Conservation (phyloP, 2,113 vertebrate species). For the Oreochromis niloticus region DNA sequence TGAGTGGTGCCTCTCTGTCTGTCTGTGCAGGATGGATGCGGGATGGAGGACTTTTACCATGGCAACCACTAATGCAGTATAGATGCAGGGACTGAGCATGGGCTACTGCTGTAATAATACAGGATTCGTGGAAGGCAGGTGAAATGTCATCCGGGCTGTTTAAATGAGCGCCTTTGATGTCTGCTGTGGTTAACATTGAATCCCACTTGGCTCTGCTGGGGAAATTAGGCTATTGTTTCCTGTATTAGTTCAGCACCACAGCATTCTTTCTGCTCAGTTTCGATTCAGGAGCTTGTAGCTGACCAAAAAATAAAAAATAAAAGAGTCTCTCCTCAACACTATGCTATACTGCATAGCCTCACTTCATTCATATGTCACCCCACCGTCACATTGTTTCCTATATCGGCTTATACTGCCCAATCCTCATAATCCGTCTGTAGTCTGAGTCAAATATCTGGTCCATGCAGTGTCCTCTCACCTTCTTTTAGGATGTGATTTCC, state of each 20-base stretch:
- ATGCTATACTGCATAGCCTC: conserved; percentile 6
- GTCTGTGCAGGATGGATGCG: conserved; percentile 24
- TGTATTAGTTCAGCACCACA: conserved; percentile 15
- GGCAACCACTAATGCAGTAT: conserved; percentile 66
- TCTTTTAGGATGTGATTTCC: conserved; percentile 23
- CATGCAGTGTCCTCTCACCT: conserved; percentile 42
- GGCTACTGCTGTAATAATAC: conserved; percentile 32
- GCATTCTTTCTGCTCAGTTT: not conserved
- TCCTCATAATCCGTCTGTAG: conserved; percentile 58
- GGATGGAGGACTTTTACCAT: conserved; percentile 64
- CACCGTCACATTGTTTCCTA: conserved; percentile 57
- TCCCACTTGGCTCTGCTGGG: conserved; percentile 12
- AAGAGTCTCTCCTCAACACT: conserved; percentile 13
- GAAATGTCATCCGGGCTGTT: conserved; percentile 48
- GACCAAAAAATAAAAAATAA: not conserved
- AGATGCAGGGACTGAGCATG: conserved; percentile 37
- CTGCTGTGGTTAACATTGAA: conserved; percentile 34
- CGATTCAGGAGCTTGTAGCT: not conserved
- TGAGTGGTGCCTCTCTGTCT: conserved; percentile 38
- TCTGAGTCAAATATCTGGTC: conserved; percentile 43
- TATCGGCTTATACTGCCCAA: conserved; percentile 57
- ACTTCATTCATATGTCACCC: conserved; percentile 23
- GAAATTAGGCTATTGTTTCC: conserved; percentile 36
- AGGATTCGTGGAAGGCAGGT: conserved; percentile 44
- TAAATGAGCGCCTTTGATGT: conserved; percentile 56